A percentile compares a stretch with the other conserved stretches of the same genome.
Evolutionary conservation across 2,797 vertebrate species (phyloP).

Genomic region (Siniperca obscura): DNA sequence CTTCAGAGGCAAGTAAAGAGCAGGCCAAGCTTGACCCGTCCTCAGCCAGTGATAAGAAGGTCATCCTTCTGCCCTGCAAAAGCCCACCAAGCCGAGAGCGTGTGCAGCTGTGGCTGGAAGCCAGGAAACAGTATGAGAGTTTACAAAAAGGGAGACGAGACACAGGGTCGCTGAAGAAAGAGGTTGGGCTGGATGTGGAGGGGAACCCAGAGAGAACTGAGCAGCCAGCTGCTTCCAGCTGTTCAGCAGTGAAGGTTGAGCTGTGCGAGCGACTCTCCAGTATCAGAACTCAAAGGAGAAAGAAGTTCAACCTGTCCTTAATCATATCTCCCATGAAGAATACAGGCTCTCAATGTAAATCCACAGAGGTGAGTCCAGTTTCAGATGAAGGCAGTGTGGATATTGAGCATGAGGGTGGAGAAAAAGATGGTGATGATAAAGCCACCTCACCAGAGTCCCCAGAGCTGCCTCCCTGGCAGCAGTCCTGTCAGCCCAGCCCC

Average conservation of each 20-base stretch:
- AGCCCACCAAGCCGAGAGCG: constrained; percentile 91
- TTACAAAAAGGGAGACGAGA: constrained; percentile 83
- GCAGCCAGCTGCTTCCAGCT: constrained; percentile 15
- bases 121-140: constrained; percentile 92
- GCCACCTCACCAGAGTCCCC: constrained; percentile 87
- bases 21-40: constrained; percentile 75
- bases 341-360: constrained; percentile 56
- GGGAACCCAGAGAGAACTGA: constrained; percentile 8
- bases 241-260: constrained; percentile 39
- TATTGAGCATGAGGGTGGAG: constrained; percentile 61
- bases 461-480: constrained; percentile 90
- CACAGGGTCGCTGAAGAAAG: constrained; percentile 16
- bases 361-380: constrained; percentile 68
- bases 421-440: constrained; percentile 60
- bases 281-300: constrained; percentile 72
- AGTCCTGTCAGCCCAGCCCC: constrained; percentile 79
- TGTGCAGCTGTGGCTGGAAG: constrained; percentile 94
- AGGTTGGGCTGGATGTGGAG: constrained; percentile 6
- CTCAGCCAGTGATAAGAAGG: constrained; percentile 88
- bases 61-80: constrained; percentile 95
- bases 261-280: constrained; percentile 47
- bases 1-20: constrained; percentile 47
- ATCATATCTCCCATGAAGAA: constrained; percentile 67
- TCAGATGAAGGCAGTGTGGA: constrained; percentile 48
- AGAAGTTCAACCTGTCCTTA: constrained; percentile 77